Evolutionary conservation across 2,113 vertebrate genomes (phyloP).

Genomic region (Taxidea taxus): DNA sequence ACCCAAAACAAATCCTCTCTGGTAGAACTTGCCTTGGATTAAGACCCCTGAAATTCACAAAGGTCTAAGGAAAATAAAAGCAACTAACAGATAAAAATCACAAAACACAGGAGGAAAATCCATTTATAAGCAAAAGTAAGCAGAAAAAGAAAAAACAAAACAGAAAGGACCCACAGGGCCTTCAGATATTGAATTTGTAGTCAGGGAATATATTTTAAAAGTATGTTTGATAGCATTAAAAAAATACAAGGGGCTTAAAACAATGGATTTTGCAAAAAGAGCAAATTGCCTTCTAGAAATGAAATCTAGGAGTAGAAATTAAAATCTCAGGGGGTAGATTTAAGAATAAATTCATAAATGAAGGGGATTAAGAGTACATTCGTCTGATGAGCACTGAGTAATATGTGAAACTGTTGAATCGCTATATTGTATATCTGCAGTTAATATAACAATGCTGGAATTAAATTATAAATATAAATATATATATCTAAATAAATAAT

Average conservation of each 20-base stretch:
- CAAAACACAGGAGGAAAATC: background rate
- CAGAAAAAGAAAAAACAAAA: background rate
- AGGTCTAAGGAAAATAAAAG: background rate
- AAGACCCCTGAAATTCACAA: background rate
- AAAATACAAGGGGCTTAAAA: background rate
- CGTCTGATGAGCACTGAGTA: background rate
- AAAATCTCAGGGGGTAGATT: background rate
- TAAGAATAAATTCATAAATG: background rate
- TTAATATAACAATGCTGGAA: background rate
- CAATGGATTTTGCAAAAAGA: background rate
- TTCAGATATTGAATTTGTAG: background rate
- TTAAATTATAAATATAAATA: background rate
- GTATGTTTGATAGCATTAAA: background rate
- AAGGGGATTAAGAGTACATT: background rate
- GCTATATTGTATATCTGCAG: background rate
- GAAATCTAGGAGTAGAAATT: background rate
- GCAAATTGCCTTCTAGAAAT: background rate
- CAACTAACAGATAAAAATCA: background rate
- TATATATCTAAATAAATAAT: background rate
- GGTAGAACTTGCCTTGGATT: background rate
- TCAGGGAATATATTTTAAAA: background rate
- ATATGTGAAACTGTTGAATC: background rate
- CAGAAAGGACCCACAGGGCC: background rate
- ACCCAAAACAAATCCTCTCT: background rate
- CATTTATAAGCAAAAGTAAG: background rate